Conservation (phyloP, 92 coral and sea anemone species). For the Siderastrea radians region DNA sequence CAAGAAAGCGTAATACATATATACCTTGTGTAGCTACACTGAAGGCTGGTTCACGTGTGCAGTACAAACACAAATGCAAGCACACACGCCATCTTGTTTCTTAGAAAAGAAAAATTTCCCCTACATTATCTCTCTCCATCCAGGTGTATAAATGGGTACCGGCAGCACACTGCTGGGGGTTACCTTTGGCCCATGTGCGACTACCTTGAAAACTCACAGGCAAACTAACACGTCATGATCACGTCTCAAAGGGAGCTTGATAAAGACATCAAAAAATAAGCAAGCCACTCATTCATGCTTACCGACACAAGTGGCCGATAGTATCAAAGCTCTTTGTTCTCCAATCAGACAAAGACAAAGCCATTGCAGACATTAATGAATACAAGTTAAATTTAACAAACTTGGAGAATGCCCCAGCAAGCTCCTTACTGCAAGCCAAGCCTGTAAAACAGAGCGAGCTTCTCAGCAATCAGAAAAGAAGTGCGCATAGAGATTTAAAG, state of each 20-base stretch:
- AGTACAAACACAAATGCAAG: too few relatives aligned
- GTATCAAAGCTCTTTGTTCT: slow-evolving; percentile 49
- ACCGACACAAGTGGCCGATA: slow-evolving; percentile 51
- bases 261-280: slow-evolving; percentile 33
- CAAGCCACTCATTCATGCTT: slow-evolving; percentile 44
- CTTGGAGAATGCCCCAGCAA: slow-evolving; percentile 36
- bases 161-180: too few relatives aligned
- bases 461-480: background rate
- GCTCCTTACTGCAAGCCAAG: slow-evolving; percentile 27
- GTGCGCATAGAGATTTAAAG: slow-evolving; percentile 47
- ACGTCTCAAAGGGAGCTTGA: slow-evolving; percentile 57
- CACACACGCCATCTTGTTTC: too few relatives aligned
- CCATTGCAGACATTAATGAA: slow-evolving; percentile 21
- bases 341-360: slow-evolving; percentile 35
- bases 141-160: too few relatives aligned
- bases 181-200: too few relatives aligned
- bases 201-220: too few relatives aligned
- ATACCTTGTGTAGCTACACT: too few relatives aligned
- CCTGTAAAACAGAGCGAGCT: slow-evolving; percentile 43
- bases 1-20: too few relatives aligned
- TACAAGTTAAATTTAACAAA: slow-evolving; percentile 31
- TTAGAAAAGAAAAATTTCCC: too few relatives aligned
- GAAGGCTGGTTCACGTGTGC: too few relatives aligned
- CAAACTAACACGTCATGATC: too few relatives aligned
- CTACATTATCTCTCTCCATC: too few relatives aligned